Base-by-base conservation (phyloP, 2,888 invertebrate genomes). In the Ophion obscuratus region DNA sequence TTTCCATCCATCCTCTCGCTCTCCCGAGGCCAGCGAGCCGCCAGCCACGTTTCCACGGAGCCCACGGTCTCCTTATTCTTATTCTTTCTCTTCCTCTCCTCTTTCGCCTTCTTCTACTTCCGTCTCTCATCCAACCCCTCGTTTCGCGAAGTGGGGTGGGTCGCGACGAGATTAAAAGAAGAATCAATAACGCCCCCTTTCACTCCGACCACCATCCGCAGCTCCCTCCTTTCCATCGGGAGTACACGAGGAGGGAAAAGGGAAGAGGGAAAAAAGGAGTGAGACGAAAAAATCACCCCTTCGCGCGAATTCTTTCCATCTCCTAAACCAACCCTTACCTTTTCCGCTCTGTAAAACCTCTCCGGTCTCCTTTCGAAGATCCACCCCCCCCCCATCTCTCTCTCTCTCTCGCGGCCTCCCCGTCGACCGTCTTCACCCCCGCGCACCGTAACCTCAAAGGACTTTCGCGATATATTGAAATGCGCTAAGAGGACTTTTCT, bases 91-190 rank as follows among this genome's bases (percentile, higher is more conserved):
- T 86, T 90, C 88, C 73, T 57, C 73, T 89, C 87, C 89, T 88
- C 90, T 87, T 81, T 74, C 77, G 27, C 88, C 88, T 88, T 86
- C 88, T 88, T 87, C 87, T 86, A 89, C 89, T 79, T 78, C 78
- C 78, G 88, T 88, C 89, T 87, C 87, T 85, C 84, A 62, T 87
- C 86, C 85, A 81, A 84, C 84, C 87, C 83, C 82, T 59, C 78
- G 74, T 85, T 84, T 78, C 82, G 86, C 79, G 44, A 27, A 68
- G 87, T 89, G 90, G 92, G 91, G 92, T 92, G 92, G 92, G 92
- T 91, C 90, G 91, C 92, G 93, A 93, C 93, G 92, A 93, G 93
- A 93, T 93, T 93, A 93, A 93, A 93, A 93, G 93, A 93, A 93
- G 93, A 93, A 93, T 93, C 93, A 93, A 93, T 93, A 93, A 93